phyloP scores from a whole-genome alignment of 2,888 invertebrate genomes.

The Drosophila colorata region DNA sequence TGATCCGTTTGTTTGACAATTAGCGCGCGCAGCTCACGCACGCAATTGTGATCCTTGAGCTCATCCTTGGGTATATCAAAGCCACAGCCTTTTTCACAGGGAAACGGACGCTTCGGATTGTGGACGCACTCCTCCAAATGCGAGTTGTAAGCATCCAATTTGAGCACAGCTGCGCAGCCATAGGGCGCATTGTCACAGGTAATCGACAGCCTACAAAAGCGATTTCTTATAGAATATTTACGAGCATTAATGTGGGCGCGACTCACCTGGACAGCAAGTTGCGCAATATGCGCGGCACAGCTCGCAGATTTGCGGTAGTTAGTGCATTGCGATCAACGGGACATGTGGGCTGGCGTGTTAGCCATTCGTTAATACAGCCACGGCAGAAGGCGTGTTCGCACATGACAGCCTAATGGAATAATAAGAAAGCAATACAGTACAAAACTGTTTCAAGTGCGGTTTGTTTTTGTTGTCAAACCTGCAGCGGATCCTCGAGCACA shows the following conservation, averaged over 20 bases:
- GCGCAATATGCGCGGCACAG: constrained; percentile 96
- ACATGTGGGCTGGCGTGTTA: constrained; percentile 96
- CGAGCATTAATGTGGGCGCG: not conserved
- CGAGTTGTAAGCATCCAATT: constrained; percentile 93
- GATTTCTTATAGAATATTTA: not conserved
- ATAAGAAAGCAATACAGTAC: constrained; percentile 9
- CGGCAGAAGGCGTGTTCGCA: constrained; percentile 99
- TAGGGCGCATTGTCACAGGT: constrained; percentile 95
- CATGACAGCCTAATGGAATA: constrained; percentile 90
- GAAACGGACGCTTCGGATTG: constrained; percentile 97
- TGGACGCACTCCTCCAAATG: constrained; percentile 97
- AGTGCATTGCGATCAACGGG: constrained; percentile 97
- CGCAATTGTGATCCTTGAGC: constrained; percentile 96
- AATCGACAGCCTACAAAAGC: constrained; percentile 90
- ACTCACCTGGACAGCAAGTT: constrained; percentile 93
- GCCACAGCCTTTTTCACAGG: constrained; percentile 97
- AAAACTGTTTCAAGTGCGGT: constrained; percentile 8
- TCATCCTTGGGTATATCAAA: constrained; percentile 98
- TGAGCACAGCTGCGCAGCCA: constrained; percentile 94
- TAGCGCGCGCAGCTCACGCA: constrained; percentile 93
- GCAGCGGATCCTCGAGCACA: constrained; percentile 97
- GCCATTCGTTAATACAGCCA: constrained; percentile 97
- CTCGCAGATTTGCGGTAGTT: constrained; percentile 94
- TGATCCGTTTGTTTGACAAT: constrained; percentile 95
- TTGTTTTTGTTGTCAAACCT: constrained; percentile 83